phyloP scores from a whole-genome alignment of 1,140 invertebrate genomes.

The Bombus balteatus region DNA sequence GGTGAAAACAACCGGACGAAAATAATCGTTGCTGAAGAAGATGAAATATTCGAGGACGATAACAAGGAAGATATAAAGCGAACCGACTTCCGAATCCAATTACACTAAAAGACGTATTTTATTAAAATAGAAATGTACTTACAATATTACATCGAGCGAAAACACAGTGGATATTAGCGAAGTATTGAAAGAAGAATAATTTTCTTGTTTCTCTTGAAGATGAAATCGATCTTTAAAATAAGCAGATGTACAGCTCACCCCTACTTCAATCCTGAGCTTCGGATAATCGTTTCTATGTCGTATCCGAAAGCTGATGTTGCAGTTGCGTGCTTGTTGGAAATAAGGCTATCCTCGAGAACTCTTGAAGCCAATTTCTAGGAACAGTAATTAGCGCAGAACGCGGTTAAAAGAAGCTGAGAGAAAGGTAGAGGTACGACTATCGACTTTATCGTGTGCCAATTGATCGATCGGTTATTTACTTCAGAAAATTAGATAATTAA shows the following conservation, averaged over 20 bases:
- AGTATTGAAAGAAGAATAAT: too few species aligned
- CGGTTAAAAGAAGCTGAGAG: neutral
- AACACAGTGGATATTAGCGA: neutral
- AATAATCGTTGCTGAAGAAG: neutral
- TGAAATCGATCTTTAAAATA: neutral
- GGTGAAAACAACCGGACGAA: neutral
- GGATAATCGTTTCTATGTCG: slow-evolving; percentile 31
- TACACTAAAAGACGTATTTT: neutral
- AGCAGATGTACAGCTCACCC: neutral
- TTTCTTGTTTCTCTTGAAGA: neutral
- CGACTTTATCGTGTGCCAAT: too few species aligned
- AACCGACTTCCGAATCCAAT: neutral
- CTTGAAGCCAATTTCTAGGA: neutral
- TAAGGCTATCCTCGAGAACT: slow-evolving; percentile 27
- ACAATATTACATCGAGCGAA: neutral
- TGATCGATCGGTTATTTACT: neutral
- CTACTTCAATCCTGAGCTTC: neutral
- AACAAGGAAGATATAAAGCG: neutral
- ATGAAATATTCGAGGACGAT: neutral
- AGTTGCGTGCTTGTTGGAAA: slow-evolving; percentile 32
- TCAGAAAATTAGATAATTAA: neutral
- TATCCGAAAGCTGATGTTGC: slow-evolving; percentile 19
- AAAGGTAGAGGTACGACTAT: neutral
- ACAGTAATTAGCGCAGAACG: slow-evolving; percentile 24
- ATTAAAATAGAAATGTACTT: neutral